Percentiles rank a stretch among this genome's conserved stretches.
phyloP scores from a whole-genome alignment of 1,140 invertebrate genomes.

The Cydia strobilella region DNA sequence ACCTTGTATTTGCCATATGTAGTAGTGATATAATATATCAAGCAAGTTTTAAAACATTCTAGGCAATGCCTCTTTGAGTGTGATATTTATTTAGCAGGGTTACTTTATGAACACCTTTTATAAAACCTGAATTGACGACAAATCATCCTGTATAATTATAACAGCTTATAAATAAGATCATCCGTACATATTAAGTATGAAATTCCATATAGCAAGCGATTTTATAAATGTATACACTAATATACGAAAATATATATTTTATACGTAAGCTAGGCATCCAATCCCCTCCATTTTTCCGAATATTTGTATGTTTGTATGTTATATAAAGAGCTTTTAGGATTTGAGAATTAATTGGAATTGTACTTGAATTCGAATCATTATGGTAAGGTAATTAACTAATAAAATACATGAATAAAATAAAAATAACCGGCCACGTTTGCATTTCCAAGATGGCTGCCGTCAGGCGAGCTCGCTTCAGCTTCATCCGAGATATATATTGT shows the following conservation, averaged over 20 bases:
- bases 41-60: slow-evolving; percentile 35
- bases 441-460: slow-evolving; percentile 33
- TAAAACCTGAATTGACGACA: background rate
- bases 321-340: slow-evolving; percentile 34
- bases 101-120: background rate
- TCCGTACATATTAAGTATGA: slow-evolving; percentile 14
- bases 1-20: slow-evolving; percentile 41
- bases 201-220: slow-evolving; percentile 25
- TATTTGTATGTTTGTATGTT: slow-evolving; percentile 33
- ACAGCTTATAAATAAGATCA: background rate
- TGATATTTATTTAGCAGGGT: slow-evolving; percentile 19
- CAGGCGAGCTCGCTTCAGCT: slow-evolving; percentile 31
- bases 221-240: slow-evolving; percentile 33
- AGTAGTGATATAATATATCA: slow-evolving; percentile 34
- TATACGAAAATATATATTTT: slow-evolving; percentile 32
- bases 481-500: slow-evolving; percentile 36
- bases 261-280: slow-evolving; percentile 42
- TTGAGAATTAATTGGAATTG: slow-evolving; percentile 17
- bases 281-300: slow-evolving; percentile 40
- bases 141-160: background rate
- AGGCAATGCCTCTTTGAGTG: slow-evolving; percentile 6
- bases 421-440: background rate
- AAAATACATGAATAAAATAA: background rate
- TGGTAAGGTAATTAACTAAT: background rate
- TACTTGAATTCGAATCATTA: slow-evolving; percentile 7